Evolutionary conservation across 2,113 vertebrate genomes (phyloP).

Genomic region (Nyctereutes procyonoides): DNA sequence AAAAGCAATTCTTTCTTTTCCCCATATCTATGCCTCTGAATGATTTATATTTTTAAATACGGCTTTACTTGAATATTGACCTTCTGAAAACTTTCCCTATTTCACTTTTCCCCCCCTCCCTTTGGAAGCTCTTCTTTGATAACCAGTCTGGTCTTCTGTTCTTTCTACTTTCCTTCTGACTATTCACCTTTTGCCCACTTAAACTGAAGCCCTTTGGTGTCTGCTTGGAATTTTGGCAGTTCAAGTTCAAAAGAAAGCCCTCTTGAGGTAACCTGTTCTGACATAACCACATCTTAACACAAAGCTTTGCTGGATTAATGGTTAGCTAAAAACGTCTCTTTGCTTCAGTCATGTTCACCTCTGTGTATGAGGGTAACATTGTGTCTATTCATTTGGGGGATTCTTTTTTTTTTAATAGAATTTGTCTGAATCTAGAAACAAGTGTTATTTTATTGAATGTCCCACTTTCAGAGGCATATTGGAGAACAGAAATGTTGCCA

Average conservation of each 20-base stretch:
- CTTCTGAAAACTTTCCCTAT: constrained; percentile 58
- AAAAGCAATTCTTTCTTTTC: constrained; percentile 33
- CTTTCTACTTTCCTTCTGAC: constrained; percentile 56
- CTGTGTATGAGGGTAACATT: background rate
- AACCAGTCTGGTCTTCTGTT: constrained; percentile 26
- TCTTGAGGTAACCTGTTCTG: constrained; percentile 65
- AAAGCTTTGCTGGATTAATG: constrained; percentile 76
- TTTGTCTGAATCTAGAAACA: constrained; percentile 64
- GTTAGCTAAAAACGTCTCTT: constrained; percentile 55
- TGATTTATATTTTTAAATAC: constrained; percentile 49
- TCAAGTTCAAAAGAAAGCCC: constrained; percentile 74
- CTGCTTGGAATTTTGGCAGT: constrained; percentile 69
- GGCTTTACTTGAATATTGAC: constrained; percentile 59
- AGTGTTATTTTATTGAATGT: constrained; percentile 66
- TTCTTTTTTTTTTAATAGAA: constrained; percentile 10
- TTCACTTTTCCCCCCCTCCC: background rate
- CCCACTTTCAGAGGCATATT: constrained; percentile 64
- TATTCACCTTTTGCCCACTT: constrained; percentile 69
- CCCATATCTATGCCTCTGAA: background rate
- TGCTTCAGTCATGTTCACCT: constrained; percentile 58
- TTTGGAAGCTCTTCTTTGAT: constrained; percentile 64
- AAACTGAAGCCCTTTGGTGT: constrained; percentile 64
- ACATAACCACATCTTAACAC: constrained; percentile 61
- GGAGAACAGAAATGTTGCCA: background rate
- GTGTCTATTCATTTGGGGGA: constrained; percentile 60